These are phyloP conservation scores for Tortricodes alternella DNA, from an alignment of 2,888 invertebrate genomes.

Conservation along the genomic window DNA sequence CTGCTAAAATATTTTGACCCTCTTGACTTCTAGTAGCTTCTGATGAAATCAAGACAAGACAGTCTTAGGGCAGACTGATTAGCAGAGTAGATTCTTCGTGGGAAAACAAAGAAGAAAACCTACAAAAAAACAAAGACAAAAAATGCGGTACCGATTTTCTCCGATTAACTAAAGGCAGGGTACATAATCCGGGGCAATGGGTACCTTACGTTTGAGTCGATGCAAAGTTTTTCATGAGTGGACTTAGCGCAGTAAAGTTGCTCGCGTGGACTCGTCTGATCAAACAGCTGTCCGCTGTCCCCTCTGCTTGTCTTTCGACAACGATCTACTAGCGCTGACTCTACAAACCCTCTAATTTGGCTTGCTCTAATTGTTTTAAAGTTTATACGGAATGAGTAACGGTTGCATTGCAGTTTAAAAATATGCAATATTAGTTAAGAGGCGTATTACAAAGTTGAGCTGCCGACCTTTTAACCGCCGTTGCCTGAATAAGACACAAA, in stretches of 20 bases:
- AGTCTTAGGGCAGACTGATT: too few species aligned
- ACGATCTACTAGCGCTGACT: constrained; percentile 9
- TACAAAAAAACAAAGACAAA: too few species aligned
- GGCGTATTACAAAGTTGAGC: too few species aligned
- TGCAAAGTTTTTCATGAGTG: constrained; percentile 4
- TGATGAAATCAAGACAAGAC: too few species aligned
- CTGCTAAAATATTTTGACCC: too few species aligned
- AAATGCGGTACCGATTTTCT: too few species aligned
- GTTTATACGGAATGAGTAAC: background rate
- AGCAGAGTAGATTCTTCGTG: too few species aligned
- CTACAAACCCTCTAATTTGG: background rate
- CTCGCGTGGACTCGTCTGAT: background rate
- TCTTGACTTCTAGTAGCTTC: too few species aligned
- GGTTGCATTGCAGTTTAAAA: background rate
- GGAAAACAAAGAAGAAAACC: too few species aligned
- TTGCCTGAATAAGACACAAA: too few species aligned
- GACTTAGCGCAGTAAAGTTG: constrained; percentile 2
- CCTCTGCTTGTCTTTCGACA: constrained; percentile 17
- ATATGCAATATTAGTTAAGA: background rate
- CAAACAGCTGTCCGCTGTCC: constrained; percentile 6
- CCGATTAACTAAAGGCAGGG: too few species aligned
- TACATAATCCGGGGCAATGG: background rate
- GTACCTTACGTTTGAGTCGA: background rate
- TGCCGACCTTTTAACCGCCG: too few species aligned
- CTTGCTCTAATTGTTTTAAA: background rate